A percentile compares a stretch with the other conserved stretches of the same genome.
Evolutionary conservation across 2,113 vertebrate genomes (phyloP).

Genomic region (Ophiodon elongatus): DNA sequence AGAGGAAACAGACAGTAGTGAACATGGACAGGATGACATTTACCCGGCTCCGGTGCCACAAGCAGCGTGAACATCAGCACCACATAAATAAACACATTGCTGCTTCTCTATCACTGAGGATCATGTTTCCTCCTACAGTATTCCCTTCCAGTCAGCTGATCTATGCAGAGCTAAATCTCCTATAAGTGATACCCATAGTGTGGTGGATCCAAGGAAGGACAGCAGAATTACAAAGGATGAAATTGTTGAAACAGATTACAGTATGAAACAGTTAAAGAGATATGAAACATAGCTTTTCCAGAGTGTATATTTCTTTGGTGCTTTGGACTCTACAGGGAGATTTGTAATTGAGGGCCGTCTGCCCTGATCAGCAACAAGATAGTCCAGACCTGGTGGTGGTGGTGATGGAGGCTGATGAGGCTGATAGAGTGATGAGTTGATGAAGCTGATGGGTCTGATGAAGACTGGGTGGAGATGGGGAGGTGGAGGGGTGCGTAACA

Average conservation of each 20-base stretch:
- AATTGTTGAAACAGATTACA: no score
- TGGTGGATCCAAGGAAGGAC: background rate
- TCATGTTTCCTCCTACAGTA: constrained; percentile 2
- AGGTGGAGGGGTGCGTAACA: no score
- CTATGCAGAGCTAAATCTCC: background rate
- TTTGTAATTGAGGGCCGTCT: no score
- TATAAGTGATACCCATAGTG: background rate
- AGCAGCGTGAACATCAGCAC: constrained; percentile 13
- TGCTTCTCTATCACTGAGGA: background rate
- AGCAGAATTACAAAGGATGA: background rate
- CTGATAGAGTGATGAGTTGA: no score
- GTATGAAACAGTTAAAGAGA: background rate
- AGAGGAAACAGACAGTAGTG: background rate
- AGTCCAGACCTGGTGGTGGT: no score
- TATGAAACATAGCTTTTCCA: background rate
- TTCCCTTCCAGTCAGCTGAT: background rate
- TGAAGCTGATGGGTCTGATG: no score
- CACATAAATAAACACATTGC: constrained; percentile 33
- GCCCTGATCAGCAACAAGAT: no score
- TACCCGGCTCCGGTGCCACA: constrained; percentile 4
- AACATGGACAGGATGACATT: constrained; percentile 22
- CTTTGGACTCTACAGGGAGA: no score
- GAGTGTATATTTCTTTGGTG: background rate
- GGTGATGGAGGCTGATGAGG: no score
- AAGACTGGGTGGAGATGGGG: no score